Base-by-base conservation (phyloP, 2,113 vertebrate species). In the Chloropsis hardwickii region DNA sequence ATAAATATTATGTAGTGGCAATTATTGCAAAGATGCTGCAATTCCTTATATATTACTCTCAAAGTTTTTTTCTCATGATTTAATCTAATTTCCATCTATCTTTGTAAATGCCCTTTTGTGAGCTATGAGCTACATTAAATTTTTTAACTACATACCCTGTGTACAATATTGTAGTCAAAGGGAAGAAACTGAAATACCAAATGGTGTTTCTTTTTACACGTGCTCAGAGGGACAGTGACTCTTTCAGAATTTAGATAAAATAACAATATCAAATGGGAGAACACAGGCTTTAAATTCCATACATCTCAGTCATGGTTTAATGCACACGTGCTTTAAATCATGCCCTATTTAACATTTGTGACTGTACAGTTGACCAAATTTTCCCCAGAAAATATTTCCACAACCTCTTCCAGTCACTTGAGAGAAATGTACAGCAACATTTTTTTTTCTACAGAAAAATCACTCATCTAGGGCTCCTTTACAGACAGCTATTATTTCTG, bases 291-390 rank as follows among this genome's bases (percentile, higher is more conserved):
- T 47, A 61, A 92, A 81, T 74, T 88, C 40, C 39, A 47, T 39
- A 70, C 37, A 74, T 72, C 70, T 89, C 92, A 93, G 70, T 40
- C 66, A 86, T 70, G 39, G 27, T 42, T 89, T 92, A 83, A 91
- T 58, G 60, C 64, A 93, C 58, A 58, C 33, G 24, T 86, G 60
- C 65, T 91, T 96, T 86, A 96, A 93, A 65, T 83, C 88, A 92
- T 47, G 67, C 85, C 86, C 91, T 92, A 88, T 83, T 96, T 90
- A 92, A 95, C 64, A 78, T 23, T 78, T 94, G 60, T 76, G 48
- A 95, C 88, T 73, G 81, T 66, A 87, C 64, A 95, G 64, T 37
- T 79, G 77, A 94, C 42, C 82, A 91, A 88, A 90, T 78, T 76
- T 54, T 33, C 69, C 50, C 28, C 21, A 6, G 37, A 82, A 95